Evolutionary conservation across 2,797 vertebrate genomes (phyloP).

Genomic region (Neostethus bicornis): DNA sequence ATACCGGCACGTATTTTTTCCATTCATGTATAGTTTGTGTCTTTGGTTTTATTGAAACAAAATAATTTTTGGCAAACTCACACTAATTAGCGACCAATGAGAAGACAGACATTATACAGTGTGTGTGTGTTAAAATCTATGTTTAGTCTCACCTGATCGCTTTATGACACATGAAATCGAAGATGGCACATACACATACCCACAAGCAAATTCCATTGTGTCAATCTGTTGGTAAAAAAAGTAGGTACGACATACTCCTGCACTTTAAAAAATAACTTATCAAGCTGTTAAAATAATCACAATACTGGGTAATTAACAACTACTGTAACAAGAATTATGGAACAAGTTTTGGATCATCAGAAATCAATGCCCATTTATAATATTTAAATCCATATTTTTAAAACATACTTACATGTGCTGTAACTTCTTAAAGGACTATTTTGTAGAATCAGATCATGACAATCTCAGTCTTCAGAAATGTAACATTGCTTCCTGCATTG

Average conservation of each 20-base stretch:
- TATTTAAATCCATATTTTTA: neutral
- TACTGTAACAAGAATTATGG: neutral
- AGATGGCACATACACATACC: slow-evolving; percentile 70
- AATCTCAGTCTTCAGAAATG: slow-evolving; percentile 7
- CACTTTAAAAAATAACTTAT: neutral
- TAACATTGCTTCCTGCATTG: slow-evolving; percentile 8
- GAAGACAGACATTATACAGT: neutral
- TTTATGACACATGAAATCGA: slow-evolving; percentile 38
- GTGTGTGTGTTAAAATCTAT: neutral
- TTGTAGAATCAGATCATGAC: neutral
- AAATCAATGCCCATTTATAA: neutral
- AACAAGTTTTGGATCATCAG: neutral
- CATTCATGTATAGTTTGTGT: no score
- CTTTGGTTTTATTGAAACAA: no score
- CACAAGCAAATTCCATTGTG: slow-evolving; percentile 77
- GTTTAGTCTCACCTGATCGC: slow-evolving; percentile 67
- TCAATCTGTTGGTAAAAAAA: slow-evolving; percentile 21
- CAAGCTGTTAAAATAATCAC: slow-evolving; percentile 10
- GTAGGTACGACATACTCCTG: neutral
- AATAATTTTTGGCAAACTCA: no score
- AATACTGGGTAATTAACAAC: neutral
- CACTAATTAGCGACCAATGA: no score
- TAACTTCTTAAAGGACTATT: neutral
- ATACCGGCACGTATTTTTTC: no score
- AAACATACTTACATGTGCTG: slow-evolving; percentile 40